Conservation (phyloP, 2,797 vertebrate species). For the Coendou prehensilis region DNA sequence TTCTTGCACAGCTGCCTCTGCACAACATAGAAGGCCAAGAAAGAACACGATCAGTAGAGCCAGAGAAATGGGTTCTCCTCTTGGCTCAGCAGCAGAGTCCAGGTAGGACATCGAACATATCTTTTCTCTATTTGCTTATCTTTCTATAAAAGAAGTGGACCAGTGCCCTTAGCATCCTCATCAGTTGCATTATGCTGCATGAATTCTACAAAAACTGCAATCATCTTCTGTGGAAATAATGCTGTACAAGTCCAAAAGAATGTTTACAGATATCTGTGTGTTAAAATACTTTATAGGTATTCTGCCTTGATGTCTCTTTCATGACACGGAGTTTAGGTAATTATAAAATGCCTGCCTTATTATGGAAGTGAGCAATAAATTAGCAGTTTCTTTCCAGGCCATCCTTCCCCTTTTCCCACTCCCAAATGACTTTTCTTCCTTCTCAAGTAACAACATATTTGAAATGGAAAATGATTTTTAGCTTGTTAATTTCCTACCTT, state of each 20-base stretch:
- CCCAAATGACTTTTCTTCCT: neutral
- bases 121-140: neutral
- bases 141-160: neutral
- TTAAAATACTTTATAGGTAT: neutral
- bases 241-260: neutral
- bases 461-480: neutral
- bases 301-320: neutral
- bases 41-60: neutral
- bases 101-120: neutral
- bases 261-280: neutral
- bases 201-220: neutral
- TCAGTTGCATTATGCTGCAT: neutral
- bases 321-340: neutral
- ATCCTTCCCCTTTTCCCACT: neutral
- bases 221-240: neutral
- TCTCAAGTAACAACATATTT: neutral
- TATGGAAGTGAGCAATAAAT: neutral
- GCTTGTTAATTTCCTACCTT: neutral
- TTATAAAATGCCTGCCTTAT: neutral
- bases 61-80: neutral
- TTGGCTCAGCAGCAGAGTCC: neutral
- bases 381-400: neutral
- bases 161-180: neutral
- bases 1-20: neutral
- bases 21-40: rapidly evolving